Evolutionary conservation across 2,888 invertebrate species (phyloP).

Genomic region (Ptychoptera albimana): DNA sequence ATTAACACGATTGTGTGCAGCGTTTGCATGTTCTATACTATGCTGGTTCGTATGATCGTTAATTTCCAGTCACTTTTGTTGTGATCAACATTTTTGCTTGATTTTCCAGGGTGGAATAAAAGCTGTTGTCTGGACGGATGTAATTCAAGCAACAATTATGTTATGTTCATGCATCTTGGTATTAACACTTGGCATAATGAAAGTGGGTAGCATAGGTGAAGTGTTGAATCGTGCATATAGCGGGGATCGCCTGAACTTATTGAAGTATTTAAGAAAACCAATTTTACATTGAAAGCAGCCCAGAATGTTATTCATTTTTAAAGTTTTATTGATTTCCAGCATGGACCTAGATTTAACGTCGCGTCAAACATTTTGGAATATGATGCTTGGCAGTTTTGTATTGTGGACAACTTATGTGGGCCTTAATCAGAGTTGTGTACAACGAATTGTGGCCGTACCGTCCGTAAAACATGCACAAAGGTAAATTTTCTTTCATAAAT

Average conservation of each 20-base stretch:
- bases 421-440: slow-evolving; percentile 57
- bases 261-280: slow-evolving; percentile 19
- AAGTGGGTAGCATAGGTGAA: slow-evolving; percentile 27
- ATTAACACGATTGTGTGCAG: slow-evolving; percentile 35
- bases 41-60: slow-evolving; percentile 30
- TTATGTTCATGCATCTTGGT: slow-evolving; percentile 26
- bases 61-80: too few relatives aligned
- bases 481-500: too few relatives aligned
- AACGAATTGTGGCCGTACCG: slow-evolving; percentile 47
- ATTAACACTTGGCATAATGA: slow-evolving; percentile 24
- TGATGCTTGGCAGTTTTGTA: slow-evolving; percentile 38
- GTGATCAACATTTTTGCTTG: too few relatives aligned
- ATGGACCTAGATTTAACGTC: slow-evolving; percentile 40
- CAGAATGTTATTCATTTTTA: too few relatives aligned
- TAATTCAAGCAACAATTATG: slow-evolving; percentile 30
- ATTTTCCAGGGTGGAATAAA: slow-evolving; percentile 32
- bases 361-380: slow-evolving; percentile 47
- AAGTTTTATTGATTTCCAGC: too few relatives aligned
- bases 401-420: slow-evolving; percentile 47
- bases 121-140: slow-evolving; percentile 38
- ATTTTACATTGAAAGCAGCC: too few relatives aligned
- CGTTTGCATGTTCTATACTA: slow-evolving; percentile 42
- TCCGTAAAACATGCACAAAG: slow-evolving; percentile 38
- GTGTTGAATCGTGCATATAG: slow-evolving; percentile 24
- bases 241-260: slow-evolving; percentile 25